Conservation (phyloP, 2,113 vertebrate genomes). For the Hassar affinis region DNA sequence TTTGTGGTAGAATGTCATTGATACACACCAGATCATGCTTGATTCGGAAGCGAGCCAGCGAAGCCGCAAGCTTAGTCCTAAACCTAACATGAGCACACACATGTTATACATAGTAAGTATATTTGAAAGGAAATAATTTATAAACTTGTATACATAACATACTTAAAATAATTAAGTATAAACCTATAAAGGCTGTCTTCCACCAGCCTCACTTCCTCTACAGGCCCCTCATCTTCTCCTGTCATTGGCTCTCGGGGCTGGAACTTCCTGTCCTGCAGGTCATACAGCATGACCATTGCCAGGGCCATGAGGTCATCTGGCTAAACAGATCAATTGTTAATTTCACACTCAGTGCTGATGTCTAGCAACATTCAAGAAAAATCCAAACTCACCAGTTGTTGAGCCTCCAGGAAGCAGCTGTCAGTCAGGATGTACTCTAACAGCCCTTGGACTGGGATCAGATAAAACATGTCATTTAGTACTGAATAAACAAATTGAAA, state of each 20-base stretch:
- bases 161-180: neutral
- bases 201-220: conserved; percentile 78
- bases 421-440: conserved; percentile 84
- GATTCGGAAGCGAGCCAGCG: conserved; percentile 85
- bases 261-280: conserved; percentile 88
- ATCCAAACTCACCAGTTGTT: conserved; percentile 80
- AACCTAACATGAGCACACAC: conserved; percentile 64
- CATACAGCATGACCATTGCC: conserved; percentile 90
- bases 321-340: conserved; percentile 63
- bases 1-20: conserved; percentile 78
- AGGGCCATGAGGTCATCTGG: conserved; percentile 80
- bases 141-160: neutral
- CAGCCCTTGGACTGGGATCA: conserved; percentile 83
- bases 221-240: conserved; percentile 65
- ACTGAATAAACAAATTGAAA: neutral
- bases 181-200: conserved; percentile 80
- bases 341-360: neutral
- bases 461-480: neutral
- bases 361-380: conserved; percentile 51
- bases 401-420: conserved; percentile 76
- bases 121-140: neutral
- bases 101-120: neutral
- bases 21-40: conserved; percentile 81
- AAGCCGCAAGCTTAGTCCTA: conserved; percentile 85
- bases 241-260: conserved; percentile 58